Evolutionary conservation across 2,797 vertebrate genomes (phyloP), one percentile per base, ranked within the genome.

Genomic region (Dermochelys coriacea): DNA sequence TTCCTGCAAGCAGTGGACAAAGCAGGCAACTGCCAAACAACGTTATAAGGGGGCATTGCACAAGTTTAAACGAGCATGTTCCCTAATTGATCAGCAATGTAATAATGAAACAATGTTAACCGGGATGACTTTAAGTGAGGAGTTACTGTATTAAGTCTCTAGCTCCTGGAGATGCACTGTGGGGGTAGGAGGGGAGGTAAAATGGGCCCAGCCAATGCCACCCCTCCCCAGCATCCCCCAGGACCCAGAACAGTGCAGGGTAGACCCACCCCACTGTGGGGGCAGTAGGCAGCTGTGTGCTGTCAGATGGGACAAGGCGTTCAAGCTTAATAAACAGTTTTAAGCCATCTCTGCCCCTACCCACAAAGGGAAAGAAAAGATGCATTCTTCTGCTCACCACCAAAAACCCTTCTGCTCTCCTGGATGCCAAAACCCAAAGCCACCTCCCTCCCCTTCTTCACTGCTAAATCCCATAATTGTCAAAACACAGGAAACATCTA

Each of bases 391-490:
- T 55, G 84, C 25, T 55, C 78, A 88, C 37, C 5, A 88, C 18
- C 4, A 88, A 90, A 94, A 91, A 1, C 3, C 64, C 64, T 50
- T 82, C 4, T 68, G 78, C 92, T 75, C 75, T 21, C n/a, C 64
- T 23, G n/a, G 64, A 37, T 68, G 64, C 64, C 18, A 37, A 37
- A 91, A 80, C 50, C 19, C 12, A 77, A 79, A 2, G 31, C 61
- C 84, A 87, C 47, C 51, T 91, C 81, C 51, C 78, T 88, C 5
- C 4, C 19, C 12, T 37, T 87, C 75, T 75, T 84, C n/a, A 49
- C 87, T 93, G 77, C 59, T 88, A 91, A 93, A 83, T 12, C 34
- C 86, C 50, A 11, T 75, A 34, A 75, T 84, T 94, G 64, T 84
- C 68, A 74, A 71, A 37, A 54, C 87, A 94, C 82, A n/a, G 85